Base-by-base conservation (phyloP, 1,140 invertebrate genomes). In the Scylla paramamosain region DNA sequence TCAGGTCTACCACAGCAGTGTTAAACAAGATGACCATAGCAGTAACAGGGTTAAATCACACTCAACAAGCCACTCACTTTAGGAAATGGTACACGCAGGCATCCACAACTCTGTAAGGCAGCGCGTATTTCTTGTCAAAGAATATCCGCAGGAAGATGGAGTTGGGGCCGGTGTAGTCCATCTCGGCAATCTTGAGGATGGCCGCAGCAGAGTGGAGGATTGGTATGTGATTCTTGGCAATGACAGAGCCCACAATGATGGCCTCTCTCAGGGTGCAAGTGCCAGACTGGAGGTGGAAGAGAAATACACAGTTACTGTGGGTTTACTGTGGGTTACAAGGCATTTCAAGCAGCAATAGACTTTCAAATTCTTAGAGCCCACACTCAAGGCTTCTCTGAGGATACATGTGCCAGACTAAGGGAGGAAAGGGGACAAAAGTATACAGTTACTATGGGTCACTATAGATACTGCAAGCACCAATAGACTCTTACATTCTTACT, bases 151-250 rank as follows among this genome's bases (percentile, higher is more conserved):
- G 97, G 96, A 99, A 99, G 96, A 99, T 99, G 90, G 99, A 99
- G 97, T 98, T 99, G 0, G 99, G 99, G n/a, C 99, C 99, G 89
- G 98, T 99, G 96, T 99, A 99, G 96, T 98, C 98, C 99, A 99
- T 99, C 97, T 99, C 99, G 48, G 99, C 99, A 95, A 99, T 99
- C 97, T 99, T 99, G 0, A 99, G 97, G 96, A 99, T 98, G 32
- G 99, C 99, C 25, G 99, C 99, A 89, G 99, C 98, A 0, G 99
- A 99, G 97, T 99, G 99, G n/a, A 99, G 97, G 91, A 99, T 98
- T 4, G 99, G 99, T 86, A 99, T 99, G 0, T 99, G 99, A 97
- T 98, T 99, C 96, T 98, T 98, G 0, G 98, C 98, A 48, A 99
- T 96, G 0, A 99, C 98, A 77, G 99, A 99, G 4, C 99, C 98